Base-by-base conservation (phyloP, 2,797 vertebrate species). In the Muscicapa striata region DNA sequence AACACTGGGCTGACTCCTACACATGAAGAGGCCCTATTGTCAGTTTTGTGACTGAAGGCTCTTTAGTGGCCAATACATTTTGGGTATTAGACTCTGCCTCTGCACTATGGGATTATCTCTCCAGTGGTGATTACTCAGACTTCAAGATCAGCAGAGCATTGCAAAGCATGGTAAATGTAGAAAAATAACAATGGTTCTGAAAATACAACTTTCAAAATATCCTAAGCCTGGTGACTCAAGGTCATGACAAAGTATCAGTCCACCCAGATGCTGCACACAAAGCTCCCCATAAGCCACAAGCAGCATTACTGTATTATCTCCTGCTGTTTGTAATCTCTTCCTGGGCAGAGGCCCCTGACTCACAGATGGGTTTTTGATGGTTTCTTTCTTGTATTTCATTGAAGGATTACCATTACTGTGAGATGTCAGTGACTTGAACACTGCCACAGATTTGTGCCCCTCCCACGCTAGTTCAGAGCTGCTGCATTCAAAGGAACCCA, bases 261-360 rank as follows among this genome's bases (percentile, higher is more conserved):
- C 41, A 66, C 52, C 21, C 46, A 76, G 64, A 69, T 7, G 67
- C 15, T 66, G 87, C 67, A 57, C 43, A 84, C 64, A 94, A 70
- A 68, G 45, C 83, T 81, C 34, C 45, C n/a, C 24, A 4, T 64
- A 93, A 94, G 67, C 68, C 62, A 63, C 13, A 20, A 77, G 67
- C 83, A 94, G 70, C 68, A 81, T 86, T 86, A 87, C 49, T 93
- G 43, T 27, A 88, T 94, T 85, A 78, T 52, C 82, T 89, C 46
- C 76, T 87, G 91, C 30, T 83, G 11, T 63, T 66, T 40, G 73
- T 86, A 87, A 93, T 80, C 83, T 90, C 57, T 69, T 89, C 82
- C 91, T 90, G 66, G 59, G 80, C 4, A 5, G 40, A 78, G 51
- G 36, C 57, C 67, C 66, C 55, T 70, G 77, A 85, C 69, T 92